Percentiles rank a stretch among this genome's conserved stretches.
These are phyloP conservation scores for Phycodurus eques DNA, from an alignment of 2,113 vertebrate genomes.

Conservation along the genomic window DNA sequence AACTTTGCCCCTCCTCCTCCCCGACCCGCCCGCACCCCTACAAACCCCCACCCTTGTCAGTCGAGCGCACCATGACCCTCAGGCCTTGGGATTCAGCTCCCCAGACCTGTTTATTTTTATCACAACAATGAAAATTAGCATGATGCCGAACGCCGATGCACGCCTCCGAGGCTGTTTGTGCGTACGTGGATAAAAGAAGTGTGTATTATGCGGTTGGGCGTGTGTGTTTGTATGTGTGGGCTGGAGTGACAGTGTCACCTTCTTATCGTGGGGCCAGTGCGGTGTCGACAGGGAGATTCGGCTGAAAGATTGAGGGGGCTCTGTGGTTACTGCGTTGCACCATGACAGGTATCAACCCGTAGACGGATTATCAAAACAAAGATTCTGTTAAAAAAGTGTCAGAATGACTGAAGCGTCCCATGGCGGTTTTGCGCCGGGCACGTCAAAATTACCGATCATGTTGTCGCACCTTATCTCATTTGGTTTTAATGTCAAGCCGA, in stretches of 20 bases:
- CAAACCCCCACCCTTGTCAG: constrained; percentile 53
- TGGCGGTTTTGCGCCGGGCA: constrained; percentile 41
- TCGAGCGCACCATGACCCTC: constrained; percentile 64
- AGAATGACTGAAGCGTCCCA: constrained; percentile 49
- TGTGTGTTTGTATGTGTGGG: constrained; percentile 14
- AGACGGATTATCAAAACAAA: constrained; percentile 65
- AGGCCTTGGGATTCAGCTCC: constrained; percentile 63
- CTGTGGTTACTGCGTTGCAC: constrained; percentile 40
- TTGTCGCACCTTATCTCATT: constrained; percentile 38
- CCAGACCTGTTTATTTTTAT: constrained; percentile 80
- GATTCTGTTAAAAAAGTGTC: constrained; percentile 55
- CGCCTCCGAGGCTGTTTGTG: constrained; percentile 61
- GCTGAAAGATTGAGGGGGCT: constrained; percentile 59
- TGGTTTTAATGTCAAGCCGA: constrained; percentile 52
- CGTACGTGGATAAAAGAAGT: constrained; percentile 15
- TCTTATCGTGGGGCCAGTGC: constrained; percentile 60
- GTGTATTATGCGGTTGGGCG: constrained; percentile 11
- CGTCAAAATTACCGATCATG: constrained; percentile 41
- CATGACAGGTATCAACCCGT: constrained; percentile 64
- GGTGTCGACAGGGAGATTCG: constrained; percentile 66
- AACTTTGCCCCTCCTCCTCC: neutral
- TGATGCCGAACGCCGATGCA: constrained; percentile 67
- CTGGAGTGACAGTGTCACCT: constrained; percentile 68
- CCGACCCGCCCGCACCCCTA: neutral
- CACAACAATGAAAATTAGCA: constrained; percentile 79